Evolutionary conservation across 2,888 invertebrate genomes (phyloP).

Genomic region (Phrixothrix hirtus): DNA sequence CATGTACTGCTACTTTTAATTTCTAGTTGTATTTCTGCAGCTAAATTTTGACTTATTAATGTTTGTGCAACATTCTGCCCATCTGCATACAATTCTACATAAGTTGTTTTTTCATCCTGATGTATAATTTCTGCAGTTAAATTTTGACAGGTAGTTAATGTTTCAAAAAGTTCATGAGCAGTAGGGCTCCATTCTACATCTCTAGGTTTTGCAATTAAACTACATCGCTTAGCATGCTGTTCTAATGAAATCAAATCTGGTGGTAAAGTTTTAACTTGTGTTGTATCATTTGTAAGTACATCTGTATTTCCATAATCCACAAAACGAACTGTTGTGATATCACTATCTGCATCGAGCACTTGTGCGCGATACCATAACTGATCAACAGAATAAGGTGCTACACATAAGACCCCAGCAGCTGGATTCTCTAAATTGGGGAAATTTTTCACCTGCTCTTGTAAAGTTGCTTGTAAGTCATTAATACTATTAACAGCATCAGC

Average conservation of each 20-base stretch:
- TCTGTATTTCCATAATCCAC: conserved; percentile 82
- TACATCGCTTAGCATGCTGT: conserved; percentile 65
- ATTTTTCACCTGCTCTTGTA: conserved; percentile 62
- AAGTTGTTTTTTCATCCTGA: conserved; percentile 65
- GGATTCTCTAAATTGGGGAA: conserved; percentile 61
- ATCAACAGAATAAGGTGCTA: conserved; percentile 82
- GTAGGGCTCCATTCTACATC: conserved; percentile 69
- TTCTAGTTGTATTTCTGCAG: conserved; percentile 48
- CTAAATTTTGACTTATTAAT: conserved; percentile 63
- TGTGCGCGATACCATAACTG: conserved; percentile 91
- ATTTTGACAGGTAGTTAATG: conserved; percentile 38
- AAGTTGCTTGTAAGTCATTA: conserved; percentile 64
- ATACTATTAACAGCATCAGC: conserved; percentile 62
- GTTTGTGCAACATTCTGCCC: conserved; percentile 65
- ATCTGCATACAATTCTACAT: conserved; percentile 67
- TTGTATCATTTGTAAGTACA: conserved; percentile 66
- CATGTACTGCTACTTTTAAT: conserved; percentile 55
- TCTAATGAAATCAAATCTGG: conserved; percentile 62
- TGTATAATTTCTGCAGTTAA: conserved; percentile 38
- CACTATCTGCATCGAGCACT: conserved; percentile 77
- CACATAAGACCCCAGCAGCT: conserved; percentile 67
- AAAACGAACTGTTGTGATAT: conserved; percentile 76
- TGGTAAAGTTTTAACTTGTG: conserved; percentile 65
- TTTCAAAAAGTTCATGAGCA: conserved; percentile 61
- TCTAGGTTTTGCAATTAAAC: conserved; percentile 68